Evolutionary conservation across 2,888 invertebrate species (phyloP).

Genomic region (Kryphioiulus occultus): DNA sequence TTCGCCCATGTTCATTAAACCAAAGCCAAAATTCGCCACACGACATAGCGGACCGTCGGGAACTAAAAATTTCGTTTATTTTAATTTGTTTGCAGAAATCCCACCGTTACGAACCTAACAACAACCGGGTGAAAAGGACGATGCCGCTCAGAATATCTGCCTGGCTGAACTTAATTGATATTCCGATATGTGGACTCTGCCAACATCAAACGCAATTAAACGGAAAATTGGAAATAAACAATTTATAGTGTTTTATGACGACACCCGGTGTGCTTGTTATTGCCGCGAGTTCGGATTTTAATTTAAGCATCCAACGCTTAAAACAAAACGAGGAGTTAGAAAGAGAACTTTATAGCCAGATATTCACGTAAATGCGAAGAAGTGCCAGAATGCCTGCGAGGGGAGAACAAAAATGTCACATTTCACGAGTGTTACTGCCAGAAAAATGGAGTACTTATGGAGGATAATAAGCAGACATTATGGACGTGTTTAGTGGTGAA

Average conservation of each 20-base stretch:
- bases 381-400: background rate
- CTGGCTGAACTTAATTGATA: background rate
- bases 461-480: constrained; percentile 39
- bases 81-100: background rate
- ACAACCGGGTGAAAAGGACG: background rate
- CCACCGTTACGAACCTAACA: background rate
- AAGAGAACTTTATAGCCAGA: background rate
- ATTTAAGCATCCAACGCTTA: background rate
- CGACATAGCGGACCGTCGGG: background rate
- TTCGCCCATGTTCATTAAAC: background rate
- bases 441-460: constrained; percentile 26
- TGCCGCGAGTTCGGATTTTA: background rate
- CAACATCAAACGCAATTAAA: constrained; percentile 13
- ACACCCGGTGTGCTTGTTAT: background rate
- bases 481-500: constrained; percentile 40
- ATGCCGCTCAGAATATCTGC: background rate
- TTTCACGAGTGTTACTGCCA: background rate
- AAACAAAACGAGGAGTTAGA: background rate
- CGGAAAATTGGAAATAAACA: background rate
- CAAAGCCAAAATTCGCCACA: background rate
- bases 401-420: background rate
- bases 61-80: background rate
- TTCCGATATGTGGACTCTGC: background rate
- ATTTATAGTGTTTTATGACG: constrained; percentile 6
- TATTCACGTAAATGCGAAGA: background rate